phyloP scores from a whole-genome alignment of 2,113 vertebrate genomes.

The Redunca redunca region DNA sequence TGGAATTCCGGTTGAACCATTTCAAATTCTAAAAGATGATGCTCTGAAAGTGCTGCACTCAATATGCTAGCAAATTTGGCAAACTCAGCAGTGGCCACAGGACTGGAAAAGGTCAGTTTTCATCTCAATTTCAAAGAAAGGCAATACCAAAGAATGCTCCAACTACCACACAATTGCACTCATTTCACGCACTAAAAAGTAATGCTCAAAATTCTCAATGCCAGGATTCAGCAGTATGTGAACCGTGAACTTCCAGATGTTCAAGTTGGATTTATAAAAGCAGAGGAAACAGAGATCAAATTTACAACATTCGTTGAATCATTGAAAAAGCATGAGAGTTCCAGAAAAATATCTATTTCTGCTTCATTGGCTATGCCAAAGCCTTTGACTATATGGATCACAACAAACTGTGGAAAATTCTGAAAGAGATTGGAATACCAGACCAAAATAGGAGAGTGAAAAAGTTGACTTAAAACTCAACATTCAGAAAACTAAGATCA shows the following conservation, averaged over 20 bases:
- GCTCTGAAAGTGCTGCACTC: not conserved
- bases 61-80: not conserved
- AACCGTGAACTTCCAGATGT: not conserved
- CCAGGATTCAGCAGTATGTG: not conserved
- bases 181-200: not conserved
- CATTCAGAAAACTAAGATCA: not conserved
- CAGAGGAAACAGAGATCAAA: not conserved
- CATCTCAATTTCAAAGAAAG: not conserved
- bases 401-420: not conserved
- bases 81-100: not conserved
- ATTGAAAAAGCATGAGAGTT: fast-evolving
- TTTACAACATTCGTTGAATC: fast-evolving
- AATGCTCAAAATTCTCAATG: not conserved
- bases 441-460: not conserved
- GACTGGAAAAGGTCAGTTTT: not conserved
- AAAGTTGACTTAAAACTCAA: not conserved
- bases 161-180: not conserved
- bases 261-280: not conserved
- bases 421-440: not conserved
- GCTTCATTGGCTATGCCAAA: not conserved
- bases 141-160: not conserved
- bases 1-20: fast-evolving
- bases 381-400: not conserved
- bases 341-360: not conserved
- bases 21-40: not conserved